These are phyloP conservation scores for Brachylomia viminalis DNA, from an alignment of 2,888 invertebrate genomes.

Conservation along the genomic window DNA sequence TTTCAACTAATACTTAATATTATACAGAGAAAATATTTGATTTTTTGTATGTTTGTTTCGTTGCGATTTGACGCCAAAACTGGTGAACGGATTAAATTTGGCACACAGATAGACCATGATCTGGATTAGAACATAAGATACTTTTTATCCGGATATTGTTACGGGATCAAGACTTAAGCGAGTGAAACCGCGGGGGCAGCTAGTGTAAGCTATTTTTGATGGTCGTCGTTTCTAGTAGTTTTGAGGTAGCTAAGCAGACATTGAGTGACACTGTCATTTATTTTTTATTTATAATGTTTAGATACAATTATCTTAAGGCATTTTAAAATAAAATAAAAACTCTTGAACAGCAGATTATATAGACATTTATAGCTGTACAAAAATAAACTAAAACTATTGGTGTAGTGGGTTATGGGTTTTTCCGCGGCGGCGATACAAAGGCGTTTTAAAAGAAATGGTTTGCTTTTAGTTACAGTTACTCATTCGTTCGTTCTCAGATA, in stretches of 20 bases:
- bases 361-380: neutral
- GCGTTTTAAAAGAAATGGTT: neutral
- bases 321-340: neutral
- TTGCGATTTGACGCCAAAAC: too few relatives aligned
- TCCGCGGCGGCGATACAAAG: neutral
- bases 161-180: too few relatives aligned
- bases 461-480: too few relatives aligned
- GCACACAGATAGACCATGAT: too few relatives aligned
- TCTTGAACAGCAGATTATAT: neutral
- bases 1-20: too few relatives aligned
- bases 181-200: too few relatives aligned
- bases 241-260: neutral
- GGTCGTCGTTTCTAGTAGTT: neutral
- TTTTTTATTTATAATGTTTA: conserved; percentile 5
- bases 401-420: neutral
- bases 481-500: too few relatives aligned
- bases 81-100: too few relatives aligned
- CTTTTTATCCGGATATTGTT: too few relatives aligned
- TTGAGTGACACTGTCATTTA: neutral
- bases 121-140: too few relatives aligned
- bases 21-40: too few relatives aligned
- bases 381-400: neutral
- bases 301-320: neutral
- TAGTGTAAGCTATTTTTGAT: neutral
- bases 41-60: too few relatives aligned